phyloP scores from a whole-genome alignment of 35 echinoderm and acorn worm genomes.

The Apostichopus japonicus region DNA sequence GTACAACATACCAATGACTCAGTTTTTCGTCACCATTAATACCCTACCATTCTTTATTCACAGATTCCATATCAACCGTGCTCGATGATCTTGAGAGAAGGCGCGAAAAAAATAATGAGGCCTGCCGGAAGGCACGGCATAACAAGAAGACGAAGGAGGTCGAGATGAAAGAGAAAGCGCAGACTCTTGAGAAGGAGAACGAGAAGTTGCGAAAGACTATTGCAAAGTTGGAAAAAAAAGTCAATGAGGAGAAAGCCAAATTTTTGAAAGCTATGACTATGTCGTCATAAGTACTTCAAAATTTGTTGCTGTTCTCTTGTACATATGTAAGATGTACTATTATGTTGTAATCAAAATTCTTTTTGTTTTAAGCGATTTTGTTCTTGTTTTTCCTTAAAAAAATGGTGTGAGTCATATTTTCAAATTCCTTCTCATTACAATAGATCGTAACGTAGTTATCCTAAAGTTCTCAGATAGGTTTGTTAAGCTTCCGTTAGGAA shows the following conservation, averaged over 20 bases:
- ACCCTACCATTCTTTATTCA: no score
- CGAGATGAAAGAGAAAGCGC: constrained; percentile 28
- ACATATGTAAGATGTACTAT: neutral
- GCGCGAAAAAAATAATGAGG: constrained; percentile 54
- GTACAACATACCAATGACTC: no score
- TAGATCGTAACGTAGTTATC: no score
- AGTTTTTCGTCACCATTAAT: no score
- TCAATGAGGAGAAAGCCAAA: constrained; percentile 33
- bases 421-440: no score
- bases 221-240: constrained; percentile 34
- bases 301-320: neutral
- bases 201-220: constrained; percentile 31
- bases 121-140: constrained; percentile 44
- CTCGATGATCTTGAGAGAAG: constrained; percentile 17
- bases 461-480: no score
- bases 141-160: constrained; percentile 23
- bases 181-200: constrained; percentile 35
- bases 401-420: no score
- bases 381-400: no score
- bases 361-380: no score
- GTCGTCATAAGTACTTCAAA: neutral
- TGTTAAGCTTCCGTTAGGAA: no score
- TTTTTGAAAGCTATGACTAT: constrained; percentile 44
- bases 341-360: no score
- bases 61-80: constrained; percentile 48